Percentiles rank a stretch among this genome's conserved stretches.
These are phyloP conservation scores for Salvator merianae DNA, from an alignment of 2,113 vertebrate species.

Conservation along the genomic window DNA sequence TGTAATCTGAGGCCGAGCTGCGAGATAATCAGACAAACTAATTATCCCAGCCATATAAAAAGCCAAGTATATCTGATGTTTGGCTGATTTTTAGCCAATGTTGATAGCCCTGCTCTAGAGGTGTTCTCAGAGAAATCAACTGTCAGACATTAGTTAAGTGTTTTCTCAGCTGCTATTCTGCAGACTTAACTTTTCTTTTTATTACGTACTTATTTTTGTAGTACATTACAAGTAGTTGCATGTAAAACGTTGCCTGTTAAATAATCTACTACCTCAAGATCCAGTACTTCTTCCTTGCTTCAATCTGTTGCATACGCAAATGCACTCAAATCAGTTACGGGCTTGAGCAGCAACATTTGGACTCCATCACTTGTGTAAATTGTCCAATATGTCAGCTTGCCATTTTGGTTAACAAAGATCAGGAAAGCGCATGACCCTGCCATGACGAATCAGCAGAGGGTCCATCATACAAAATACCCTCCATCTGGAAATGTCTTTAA, in stretches of 20 bases:
- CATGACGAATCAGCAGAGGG: neutral
- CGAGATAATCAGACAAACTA: too few species aligned
- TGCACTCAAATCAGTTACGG: neutral
- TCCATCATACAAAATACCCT: slow-evolving; percentile 8
- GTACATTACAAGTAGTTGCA: neutral
- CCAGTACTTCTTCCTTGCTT: neutral
- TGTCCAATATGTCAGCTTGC: neutral
- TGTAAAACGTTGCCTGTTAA: neutral
- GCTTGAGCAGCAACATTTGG: too few species aligned
- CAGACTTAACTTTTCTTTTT: neutral
- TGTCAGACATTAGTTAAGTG: too few species aligned
- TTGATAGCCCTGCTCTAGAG: too few species aligned
- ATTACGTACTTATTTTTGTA: neutral
- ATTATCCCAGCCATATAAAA: too few species aligned
- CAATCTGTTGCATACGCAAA: neutral
- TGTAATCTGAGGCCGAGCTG: too few species aligned
- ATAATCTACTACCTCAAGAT: neutral
- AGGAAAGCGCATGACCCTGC: neutral
- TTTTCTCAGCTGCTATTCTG: neutral
- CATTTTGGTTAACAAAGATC: neutral
- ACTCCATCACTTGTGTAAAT: neutral
- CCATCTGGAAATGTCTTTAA: slow-evolving; percentile 36
- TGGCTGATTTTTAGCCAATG: too few species aligned
- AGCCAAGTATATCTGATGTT: too few species aligned
- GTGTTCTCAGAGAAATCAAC: too few species aligned